phyloP scores from a whole-genome alignment of 2,888 invertebrate genomes.

The Azorinus chamasolen region DNA sequence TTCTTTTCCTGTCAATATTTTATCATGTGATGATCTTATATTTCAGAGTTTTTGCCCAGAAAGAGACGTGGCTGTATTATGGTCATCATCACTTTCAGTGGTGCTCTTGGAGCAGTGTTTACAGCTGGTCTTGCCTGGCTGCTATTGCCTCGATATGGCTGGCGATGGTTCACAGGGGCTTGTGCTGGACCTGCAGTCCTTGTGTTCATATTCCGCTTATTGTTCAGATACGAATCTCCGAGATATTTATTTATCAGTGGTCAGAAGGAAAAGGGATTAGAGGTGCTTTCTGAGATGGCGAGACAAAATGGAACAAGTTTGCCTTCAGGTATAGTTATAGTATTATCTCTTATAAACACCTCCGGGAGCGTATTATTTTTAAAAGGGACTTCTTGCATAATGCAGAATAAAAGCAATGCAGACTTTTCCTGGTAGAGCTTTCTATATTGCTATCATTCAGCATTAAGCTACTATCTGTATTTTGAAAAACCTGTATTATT shows the following conservation, averaged over 20 bases:
- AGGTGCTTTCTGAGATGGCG: slow-evolving; percentile 72
- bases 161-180: slow-evolving; percentile 76
- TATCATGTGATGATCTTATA: background rate
- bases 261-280: slow-evolving; percentile 60
- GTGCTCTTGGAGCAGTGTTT: slow-evolving; percentile 78
- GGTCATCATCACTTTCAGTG: slow-evolving; percentile 81
- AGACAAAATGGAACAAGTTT: slow-evolving; percentile 61
- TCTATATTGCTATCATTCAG: no score
- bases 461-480: no score
- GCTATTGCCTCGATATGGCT: slow-evolving; percentile 71
- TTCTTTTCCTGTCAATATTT: no score
- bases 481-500: no score
- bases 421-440: no score
- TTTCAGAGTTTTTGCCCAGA: slow-evolving; percentile 78
- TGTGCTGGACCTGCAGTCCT: slow-evolving; percentile 75
- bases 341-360: no score
- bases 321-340: slow-evolving; percentile 58
- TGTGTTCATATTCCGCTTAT: slow-evolving; percentile 64
- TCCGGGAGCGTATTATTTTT: no score
- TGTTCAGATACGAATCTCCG: slow-evolving; percentile 75
- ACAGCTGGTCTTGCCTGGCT: slow-evolving; percentile 79
- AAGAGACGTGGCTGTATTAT: slow-evolving; percentile 75
- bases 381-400: no score
- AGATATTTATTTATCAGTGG: slow-evolving; percentile 76
- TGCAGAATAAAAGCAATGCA: no score